These are phyloP conservation scores for Steinernema scapterisci DNA, from an alignment of 2,888 invertebrate species.

Conservation along the genomic window DNA sequence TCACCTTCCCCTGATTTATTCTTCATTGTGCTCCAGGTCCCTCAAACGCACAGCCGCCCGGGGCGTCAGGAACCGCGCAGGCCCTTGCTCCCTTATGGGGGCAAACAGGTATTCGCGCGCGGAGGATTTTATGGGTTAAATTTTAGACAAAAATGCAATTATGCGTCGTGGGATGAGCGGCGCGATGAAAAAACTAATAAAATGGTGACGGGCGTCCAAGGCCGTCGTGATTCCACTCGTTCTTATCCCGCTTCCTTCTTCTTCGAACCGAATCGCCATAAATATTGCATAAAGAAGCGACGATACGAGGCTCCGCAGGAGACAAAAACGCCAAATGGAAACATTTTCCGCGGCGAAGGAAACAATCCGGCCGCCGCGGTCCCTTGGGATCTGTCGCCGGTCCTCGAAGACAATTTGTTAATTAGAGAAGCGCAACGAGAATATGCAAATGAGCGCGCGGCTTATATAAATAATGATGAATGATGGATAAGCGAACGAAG, in stretches of 20 bases:
- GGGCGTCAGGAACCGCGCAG: conserved; percentile 12
- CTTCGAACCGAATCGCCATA: conserved; percentile 14
- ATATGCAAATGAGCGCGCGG: conserved; percentile 28
- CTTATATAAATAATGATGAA: conserved; percentile 26
- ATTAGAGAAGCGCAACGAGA: conserved; percentile 14
- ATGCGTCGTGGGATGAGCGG: conserved; percentile 16
- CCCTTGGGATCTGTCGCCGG: conserved; percentile 10
- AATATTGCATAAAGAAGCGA: conserved; percentile 31
- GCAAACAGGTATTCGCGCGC: conserved; percentile 31
- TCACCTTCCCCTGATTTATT: conserved; percentile 29
- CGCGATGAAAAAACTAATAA: conserved; percentile 31
- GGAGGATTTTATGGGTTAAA: conserved; percentile 25
- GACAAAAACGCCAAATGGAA: conserved; percentile 26
- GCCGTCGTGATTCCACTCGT: conserved; percentile 15
- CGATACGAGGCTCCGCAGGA: conserved; percentile 1
- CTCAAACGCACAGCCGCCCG: conserved; percentile 1
- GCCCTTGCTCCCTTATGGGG: neutral
- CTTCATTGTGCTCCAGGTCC: conserved; percentile 19
- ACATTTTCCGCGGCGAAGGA: neutral
- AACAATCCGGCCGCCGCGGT: conserved; percentile 2
- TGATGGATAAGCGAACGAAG: conserved; percentile 4
- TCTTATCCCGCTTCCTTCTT: conserved; percentile 12
- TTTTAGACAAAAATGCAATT: conserved; percentile 31
- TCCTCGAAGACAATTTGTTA: conserved; percentile 31
- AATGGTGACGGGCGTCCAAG: conserved; percentile 29